These are phyloP conservation scores for Meiosimyza platycephala DNA, from an alignment of 2,888 invertebrate genomes.

Conservation along the genomic window DNA sequence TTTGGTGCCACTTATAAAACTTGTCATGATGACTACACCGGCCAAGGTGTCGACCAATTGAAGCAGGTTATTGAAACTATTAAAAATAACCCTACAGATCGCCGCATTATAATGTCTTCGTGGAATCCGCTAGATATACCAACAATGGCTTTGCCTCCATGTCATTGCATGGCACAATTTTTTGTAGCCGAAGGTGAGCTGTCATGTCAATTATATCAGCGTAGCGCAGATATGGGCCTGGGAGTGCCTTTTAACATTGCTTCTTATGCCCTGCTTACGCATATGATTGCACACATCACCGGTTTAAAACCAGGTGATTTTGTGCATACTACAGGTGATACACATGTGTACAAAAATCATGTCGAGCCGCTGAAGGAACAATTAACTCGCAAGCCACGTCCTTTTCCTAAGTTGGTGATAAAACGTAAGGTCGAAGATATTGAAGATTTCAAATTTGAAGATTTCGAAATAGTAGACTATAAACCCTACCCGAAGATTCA, in stretches of 20 bases:
- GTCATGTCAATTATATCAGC: conserved; percentile 93
- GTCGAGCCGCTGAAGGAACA: conserved; percentile 85
- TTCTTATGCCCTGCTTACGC: conserved; percentile 92
- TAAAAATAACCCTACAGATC: conserved; percentile 82
- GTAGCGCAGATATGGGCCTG: conserved; percentile 97
- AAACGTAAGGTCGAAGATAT: conserved; percentile 79
- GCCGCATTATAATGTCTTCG: conserved; percentile 91
- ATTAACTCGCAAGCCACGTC: conserved; percentile 79
- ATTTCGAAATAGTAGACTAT: conserved; percentile 87
- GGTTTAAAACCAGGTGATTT: conserved; percentile 92
- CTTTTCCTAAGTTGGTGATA: conserved; percentile 86
- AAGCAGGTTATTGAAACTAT: conserved; percentile 81
- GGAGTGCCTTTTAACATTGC: conserved; percentile 99
- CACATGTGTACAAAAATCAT: conserved; percentile 94
- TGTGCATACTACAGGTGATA: conserved; percentile 93
- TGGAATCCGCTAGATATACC: conserved; percentile 94
- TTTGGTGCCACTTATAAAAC: conserved; percentile 91
- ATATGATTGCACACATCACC: conserved; percentile 97
- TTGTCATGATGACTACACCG: conserved; percentile 84
- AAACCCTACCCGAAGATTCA: conserved; percentile 89
- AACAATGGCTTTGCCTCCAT: conserved; percentile 96
- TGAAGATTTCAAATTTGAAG: conserved; percentile 87
- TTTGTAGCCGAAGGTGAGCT: conserved; percentile 86
- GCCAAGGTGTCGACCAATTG: conserved; percentile 91
- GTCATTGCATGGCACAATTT: conserved; percentile 95